Percentiles rank a stretch among this genome's conserved stretches.
phyloP scores from a whole-genome alignment of 2,797 vertebrate genomes.

The Poeciliopsis presidionis region DNA sequence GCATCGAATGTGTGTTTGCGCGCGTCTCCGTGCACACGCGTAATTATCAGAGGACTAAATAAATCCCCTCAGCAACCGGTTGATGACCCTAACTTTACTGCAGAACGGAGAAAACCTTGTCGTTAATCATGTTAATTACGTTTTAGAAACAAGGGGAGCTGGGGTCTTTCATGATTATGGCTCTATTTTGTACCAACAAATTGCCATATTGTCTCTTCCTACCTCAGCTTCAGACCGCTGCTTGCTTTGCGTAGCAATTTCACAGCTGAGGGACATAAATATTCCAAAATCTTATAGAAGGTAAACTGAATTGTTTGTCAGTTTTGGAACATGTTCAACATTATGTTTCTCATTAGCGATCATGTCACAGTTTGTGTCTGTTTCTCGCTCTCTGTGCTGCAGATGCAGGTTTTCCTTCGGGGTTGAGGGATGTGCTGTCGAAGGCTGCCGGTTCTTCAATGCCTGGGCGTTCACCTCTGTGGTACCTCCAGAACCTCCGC shows the following conservation, averaged over 20 bases:
- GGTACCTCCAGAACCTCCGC: not conserved
- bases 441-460: not conserved
- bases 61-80: constrained; percentile 7
- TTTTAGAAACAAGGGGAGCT: constrained; percentile 1
- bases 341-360: not conserved
- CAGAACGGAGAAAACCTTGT: not conserved
- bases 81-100: not conserved
- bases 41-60: constrained; percentile 20
- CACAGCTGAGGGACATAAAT: not conserved
- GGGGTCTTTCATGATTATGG: not conserved
- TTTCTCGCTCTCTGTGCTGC: not conserved
- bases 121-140: constrained; percentile 6
- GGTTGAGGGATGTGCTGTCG: not conserved
- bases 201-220: not conserved
- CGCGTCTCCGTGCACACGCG: constrained; percentile 11
- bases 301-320: not conserved
- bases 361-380: not conserved
- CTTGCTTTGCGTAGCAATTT: not conserved
- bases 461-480: not conserved
- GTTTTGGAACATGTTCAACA: not conserved
- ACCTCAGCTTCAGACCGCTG: not conserved
- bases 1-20: constrained; percentile 26
- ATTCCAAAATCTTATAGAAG: not conserved
- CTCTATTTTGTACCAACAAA: not conserved
- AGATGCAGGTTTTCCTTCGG: not conserved